Conservation (phyloP, 2,797 vertebrate species). For the Falco concolor region DNA sequence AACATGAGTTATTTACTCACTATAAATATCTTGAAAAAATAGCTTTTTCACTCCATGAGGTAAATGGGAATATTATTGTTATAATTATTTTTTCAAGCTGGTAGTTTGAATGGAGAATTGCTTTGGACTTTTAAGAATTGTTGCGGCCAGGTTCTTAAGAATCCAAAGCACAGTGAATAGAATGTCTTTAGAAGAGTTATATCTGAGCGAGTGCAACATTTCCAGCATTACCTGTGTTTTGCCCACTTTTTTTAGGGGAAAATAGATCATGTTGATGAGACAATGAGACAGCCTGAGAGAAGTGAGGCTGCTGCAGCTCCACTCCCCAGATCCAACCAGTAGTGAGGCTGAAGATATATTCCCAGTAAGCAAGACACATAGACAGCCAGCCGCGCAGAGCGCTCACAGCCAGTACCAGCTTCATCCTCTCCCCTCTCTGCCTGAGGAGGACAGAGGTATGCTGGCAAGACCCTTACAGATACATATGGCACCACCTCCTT, state of each 20-base stretch:
- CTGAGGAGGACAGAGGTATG: not conserved
- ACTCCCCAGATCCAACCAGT: not conserved
- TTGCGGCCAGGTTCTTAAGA: not conserved
- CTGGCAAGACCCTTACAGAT: not conserved
- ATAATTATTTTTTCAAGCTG: not conserved
- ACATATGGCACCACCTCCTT: accelerated
- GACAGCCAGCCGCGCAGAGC: not conserved
- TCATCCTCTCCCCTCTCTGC: no score
- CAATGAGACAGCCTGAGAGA: not conserved
- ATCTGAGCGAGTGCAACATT: not conserved
- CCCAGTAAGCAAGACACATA: accelerated
- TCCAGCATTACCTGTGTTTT: not conserved
- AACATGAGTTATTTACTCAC: not conserved
- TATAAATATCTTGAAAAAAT: not conserved
- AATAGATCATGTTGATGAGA: not conserved
- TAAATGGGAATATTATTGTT: not conserved
- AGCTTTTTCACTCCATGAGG: not conserved
- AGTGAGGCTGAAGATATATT: not conserved
- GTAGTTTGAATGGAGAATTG: not conserved
- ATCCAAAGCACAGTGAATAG: not conserved
- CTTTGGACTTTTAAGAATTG: not conserved
- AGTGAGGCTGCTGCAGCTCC: not conserved
- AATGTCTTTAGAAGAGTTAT: not conserved
- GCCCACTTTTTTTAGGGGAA: not conserved
- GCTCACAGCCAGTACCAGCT: not conserved